phyloP scores from a whole-genome alignment of 2,797 vertebrate species.

The Galagoides demidoff region DNA sequence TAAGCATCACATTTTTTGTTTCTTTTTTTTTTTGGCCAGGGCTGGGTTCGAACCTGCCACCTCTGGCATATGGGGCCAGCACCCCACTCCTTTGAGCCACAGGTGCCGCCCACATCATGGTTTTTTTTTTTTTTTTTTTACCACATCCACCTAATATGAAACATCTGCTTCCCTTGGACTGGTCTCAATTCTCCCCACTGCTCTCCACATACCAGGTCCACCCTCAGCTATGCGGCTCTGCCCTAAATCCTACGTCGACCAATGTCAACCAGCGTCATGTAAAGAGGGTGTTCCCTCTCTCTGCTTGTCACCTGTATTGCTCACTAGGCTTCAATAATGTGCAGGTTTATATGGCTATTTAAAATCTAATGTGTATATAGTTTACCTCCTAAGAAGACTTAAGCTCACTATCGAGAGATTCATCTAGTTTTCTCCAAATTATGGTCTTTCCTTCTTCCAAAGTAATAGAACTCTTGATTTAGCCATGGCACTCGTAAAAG shows the following conservation, averaged over 20 bases:
- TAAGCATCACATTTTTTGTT: neutral
- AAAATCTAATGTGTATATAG: neutral
- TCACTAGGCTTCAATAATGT: constrained; percentile 20
- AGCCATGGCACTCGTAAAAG: neutral
- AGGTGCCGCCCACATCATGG: too few relatives aligned
- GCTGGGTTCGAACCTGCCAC: too few relatives aligned
- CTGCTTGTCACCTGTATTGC: neutral
- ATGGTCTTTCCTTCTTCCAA: neutral
- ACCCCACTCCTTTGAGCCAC: too few relatives aligned
- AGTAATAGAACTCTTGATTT: neutral
- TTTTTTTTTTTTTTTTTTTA: constrained; percentile 23
- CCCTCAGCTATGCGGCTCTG: neutral
- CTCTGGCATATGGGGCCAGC: too few relatives aligned
- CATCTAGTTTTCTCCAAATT: neutral
- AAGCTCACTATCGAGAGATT: neutral
- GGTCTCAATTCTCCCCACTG: neutral
- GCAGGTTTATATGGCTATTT: constrained; percentile 11
- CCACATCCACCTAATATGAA: constrained; percentile 34
- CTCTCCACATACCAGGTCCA: neutral
- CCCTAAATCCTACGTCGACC: neutral
- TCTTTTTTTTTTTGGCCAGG: neutral
- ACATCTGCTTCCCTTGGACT: constrained; percentile 26
- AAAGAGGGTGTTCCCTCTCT: neutral
- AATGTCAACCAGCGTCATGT: neutral
- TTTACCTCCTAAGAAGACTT: constrained; percentile 42